Base-by-base conservation (phyloP, 2,113 vertebrate species). In the Callithrix jacchus region DNA sequence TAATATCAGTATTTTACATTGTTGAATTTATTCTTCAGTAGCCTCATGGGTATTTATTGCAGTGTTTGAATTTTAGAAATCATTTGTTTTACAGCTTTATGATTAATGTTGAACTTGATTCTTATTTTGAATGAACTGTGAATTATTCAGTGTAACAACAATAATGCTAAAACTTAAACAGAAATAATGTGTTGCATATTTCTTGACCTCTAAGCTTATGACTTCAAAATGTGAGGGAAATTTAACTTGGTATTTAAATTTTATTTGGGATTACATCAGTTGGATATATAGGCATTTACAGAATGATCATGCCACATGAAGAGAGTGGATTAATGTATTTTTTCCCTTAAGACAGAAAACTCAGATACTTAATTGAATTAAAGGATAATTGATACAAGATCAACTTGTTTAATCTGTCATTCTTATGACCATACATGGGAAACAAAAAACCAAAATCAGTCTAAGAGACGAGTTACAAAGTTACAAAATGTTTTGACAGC, bases 71-170 rank as follows among this genome's bases (percentile, higher is more conserved):
- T 92, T 92, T 93, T 88, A 74, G 64, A 91, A 95, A 83, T 95
- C 49, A 47, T 82, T 81, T 95, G 21, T 81, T 94, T 94, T 90
- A 21, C 0, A 87, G 9, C 87, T 86, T 80, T 74, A 52, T 85
- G 45, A 64, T 90, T 93, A 71, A 87, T 83, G 52, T 18, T 96
- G 54, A 85, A 66, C 18, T 96, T 58, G 37, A 56, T 83, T 93
- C 47, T 84, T 93, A 73, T 25, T 96, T 97, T 95, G 54, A 95
- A 93, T 89, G 58, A 90, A 95, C 17, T 92, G 30, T 80, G 6
- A 95, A 82, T 97, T 94, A 92, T 87, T 89, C 13, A 85, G 0
- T 83, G 11, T 91, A 23, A 87, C 42, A 77, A 14, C 18, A 74
- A 2, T 49, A 52, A 13, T 87, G 23, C 10, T 89, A 89, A 94